Evolutionary conservation across 2,797 vertebrate species (phyloP).

Genomic region (Sternarchorhynchus goeldii): DNA sequence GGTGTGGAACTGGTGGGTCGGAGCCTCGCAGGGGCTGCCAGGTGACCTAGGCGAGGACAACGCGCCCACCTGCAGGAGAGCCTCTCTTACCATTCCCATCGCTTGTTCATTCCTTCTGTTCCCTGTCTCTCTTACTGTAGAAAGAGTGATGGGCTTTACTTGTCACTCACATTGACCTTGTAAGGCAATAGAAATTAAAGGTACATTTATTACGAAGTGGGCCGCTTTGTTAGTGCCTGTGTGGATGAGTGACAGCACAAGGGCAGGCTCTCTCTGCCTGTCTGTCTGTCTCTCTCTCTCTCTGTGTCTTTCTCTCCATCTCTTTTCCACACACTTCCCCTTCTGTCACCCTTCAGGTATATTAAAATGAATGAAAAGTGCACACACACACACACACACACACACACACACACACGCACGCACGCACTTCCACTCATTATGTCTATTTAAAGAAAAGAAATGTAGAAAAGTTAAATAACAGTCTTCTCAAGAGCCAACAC

Average conservation of each 20-base stretch:
- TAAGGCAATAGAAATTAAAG: slow-evolving; percentile 69
- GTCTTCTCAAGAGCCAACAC: background rate
- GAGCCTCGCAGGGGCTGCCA: background rate
- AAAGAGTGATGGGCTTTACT: slow-evolving; percentile 49
- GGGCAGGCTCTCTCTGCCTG: slow-evolving; percentile 50
- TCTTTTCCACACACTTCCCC: slow-evolving; percentile 9
- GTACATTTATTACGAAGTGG: slow-evolving; percentile 64
- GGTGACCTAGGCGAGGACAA: slow-evolving; percentile 33
- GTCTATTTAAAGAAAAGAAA: no score
- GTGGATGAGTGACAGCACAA: slow-evolving; percentile 61
- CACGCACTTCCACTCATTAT: no score
- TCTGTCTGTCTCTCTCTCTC: background rate
- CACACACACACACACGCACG: no score
- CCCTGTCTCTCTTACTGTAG: slow-evolving; percentile 2
- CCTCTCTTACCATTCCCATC: background rate
- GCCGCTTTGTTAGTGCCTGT: slow-evolving; percentile 63
- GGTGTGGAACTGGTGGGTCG: slow-evolving; percentile 11
- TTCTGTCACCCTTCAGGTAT: slow-evolving; percentile 16
- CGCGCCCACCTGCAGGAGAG: background rate
- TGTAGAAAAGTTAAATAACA: no score
- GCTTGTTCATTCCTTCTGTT: slow-evolving; percentile 5
- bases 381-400: background rate
- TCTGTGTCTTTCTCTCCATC: slow-evolving; percentile 26
- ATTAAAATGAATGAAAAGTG: background rate
- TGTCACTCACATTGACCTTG: slow-evolving; percentile 65